Evolutionary conservation across 2,797 vertebrate species (phyloP).

Genomic region (Cirrhinus mrigala): DNA sequence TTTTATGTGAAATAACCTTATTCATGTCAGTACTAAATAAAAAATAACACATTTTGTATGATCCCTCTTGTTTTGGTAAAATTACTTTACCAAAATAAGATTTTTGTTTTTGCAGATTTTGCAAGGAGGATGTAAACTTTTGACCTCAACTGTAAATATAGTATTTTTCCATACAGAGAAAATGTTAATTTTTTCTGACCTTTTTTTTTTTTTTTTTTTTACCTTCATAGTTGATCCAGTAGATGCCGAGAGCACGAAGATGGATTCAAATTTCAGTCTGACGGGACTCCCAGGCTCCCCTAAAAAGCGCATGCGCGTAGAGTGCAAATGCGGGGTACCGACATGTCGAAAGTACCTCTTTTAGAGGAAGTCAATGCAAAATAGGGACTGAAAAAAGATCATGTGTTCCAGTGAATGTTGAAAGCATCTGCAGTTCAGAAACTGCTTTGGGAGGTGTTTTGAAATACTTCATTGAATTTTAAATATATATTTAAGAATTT

Average conservation of each 20-base stretch:
- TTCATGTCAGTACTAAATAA: too few species aligned
- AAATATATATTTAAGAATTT: not conserved
- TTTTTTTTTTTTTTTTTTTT: not conserved
- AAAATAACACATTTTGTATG: too few species aligned
- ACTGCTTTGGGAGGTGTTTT: not conserved
- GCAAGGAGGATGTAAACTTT: too few species aligned
- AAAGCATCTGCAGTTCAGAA: constrained; percentile 5
- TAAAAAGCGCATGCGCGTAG: constrained; percentile 79
- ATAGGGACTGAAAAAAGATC: not conserved
- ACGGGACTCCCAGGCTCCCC: constrained; percentile 78
- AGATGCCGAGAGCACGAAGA: constrained; percentile 83
- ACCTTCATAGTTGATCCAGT: constrained; percentile 81
- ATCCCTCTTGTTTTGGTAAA: too few species aligned
- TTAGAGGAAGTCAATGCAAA: constrained; percentile 61
- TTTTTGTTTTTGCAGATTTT: too few species aligned
- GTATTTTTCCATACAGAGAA: not conserved
- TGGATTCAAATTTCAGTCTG: constrained; percentile 85
- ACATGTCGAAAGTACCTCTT: constrained; percentile 84
- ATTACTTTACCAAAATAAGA: too few species aligned
- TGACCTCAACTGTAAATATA: not conserved
- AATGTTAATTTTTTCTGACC: not conserved
- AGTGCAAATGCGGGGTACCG: constrained; percentile 83
- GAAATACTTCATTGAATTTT: constrained; percentile 19
- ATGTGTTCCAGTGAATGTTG: constrained; percentile 24
- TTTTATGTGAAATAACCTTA: too few species aligned